phyloP scores from a whole-genome alignment of 1,140 invertebrate species.

The Leucophenga varia region DNA sequence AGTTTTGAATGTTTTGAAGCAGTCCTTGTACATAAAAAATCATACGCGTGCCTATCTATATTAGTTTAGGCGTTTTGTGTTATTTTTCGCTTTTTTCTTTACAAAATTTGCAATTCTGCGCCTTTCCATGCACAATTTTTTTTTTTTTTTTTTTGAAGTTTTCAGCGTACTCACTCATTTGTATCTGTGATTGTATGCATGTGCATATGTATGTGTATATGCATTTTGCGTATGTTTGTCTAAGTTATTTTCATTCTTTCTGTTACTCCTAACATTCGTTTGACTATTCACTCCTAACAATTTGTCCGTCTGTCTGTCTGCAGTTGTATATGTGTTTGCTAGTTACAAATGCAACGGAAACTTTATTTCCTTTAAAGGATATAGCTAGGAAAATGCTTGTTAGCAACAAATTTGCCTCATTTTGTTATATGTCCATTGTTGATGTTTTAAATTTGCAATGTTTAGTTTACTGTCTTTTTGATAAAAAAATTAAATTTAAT shows the following conservation, averaged over 20 bases:
- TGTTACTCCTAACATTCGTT: conserved; percentile 10
- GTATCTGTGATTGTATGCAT: conserved; percentile 14
- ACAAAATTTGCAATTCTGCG: no score
- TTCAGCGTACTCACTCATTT: no score
- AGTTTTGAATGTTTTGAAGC: no score
- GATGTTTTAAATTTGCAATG: conserved; percentile 15
- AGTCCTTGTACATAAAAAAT: no score
- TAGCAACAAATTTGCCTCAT: conserved; percentile 25
- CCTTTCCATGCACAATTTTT: no score
- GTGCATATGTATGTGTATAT: conserved; percentile 36
- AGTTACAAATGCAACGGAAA: conserved; percentile 42
- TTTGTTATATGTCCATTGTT: conserved; percentile 16
- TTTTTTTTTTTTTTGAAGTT: no score
- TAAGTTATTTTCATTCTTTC: no score
- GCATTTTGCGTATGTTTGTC: conserved; percentile 25
- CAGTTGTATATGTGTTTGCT: conserved; percentile 7
- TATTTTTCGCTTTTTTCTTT: no score
- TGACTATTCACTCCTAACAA: conserved; percentile 5
- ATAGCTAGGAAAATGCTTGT: conserved; percentile 48
- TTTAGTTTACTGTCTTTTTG: conserved; percentile 7
- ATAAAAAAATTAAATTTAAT: no score
- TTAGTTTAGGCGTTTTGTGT: no score
- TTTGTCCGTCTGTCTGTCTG: conserved; percentile 1
- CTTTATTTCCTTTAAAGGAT: conserved; percentile 42
- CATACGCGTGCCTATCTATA: no score